Conservation (phyloP, 2,113 vertebrate species). For the Lynx canadensis region DNA sequence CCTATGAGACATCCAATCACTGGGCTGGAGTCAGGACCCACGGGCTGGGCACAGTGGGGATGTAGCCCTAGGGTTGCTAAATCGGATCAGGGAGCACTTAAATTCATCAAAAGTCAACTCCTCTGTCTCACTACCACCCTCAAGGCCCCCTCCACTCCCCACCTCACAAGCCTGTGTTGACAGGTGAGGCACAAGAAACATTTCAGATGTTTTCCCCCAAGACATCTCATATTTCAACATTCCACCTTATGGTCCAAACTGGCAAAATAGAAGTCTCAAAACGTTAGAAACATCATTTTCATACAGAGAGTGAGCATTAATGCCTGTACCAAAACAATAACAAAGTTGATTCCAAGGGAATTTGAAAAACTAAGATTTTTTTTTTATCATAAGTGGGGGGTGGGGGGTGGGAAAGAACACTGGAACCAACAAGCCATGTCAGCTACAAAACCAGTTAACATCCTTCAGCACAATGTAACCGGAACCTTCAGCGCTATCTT, state of each 20-base stretch:
- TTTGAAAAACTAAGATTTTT: not conserved
- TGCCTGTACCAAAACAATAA: not conserved
- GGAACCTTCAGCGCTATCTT: not conserved
- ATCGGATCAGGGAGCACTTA: not conserved
- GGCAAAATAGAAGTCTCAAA: not conserved
- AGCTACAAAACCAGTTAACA: not conserved
- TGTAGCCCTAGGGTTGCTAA: not conserved
- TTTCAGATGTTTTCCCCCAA: not conserved
- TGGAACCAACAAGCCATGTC: not conserved
- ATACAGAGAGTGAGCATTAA: not conserved
- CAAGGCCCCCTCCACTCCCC: not conserved
- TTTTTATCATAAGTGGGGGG: not conserved
- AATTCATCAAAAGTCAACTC: not conserved
- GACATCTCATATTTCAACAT: not conserved
- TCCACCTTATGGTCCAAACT: not conserved
- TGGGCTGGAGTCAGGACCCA: not conserved
- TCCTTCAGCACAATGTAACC: not conserved
- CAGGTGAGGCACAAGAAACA: not conserved
- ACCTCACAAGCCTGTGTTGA: not conserved
- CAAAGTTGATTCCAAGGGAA: not conserved
- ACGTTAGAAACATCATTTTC: not conserved
- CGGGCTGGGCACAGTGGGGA: not conserved
- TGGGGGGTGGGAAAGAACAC: fast-evolving
- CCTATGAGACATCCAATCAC: not conserved
- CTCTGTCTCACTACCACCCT: not conserved